Percentiles rank a stretch among this genome's conserved stretches.
Conservation (phyloP, 2,888 invertebrate species). For the Callimorpha dominula region DNA sequence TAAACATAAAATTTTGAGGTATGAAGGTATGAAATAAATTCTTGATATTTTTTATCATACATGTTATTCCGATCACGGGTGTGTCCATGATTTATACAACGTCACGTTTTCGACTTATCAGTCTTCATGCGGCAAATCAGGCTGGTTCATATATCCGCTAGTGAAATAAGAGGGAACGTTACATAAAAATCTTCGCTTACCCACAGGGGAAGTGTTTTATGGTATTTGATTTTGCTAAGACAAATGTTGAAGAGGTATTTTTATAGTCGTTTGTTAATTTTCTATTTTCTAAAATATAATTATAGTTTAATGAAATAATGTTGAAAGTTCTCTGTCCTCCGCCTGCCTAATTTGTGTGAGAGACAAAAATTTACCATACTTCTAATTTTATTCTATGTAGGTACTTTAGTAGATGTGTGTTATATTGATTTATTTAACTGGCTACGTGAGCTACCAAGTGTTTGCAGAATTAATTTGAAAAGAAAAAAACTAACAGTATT, state of each 20-base stretch:
- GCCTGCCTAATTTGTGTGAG: no score
- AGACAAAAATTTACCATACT: no score
- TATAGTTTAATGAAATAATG: not conserved
- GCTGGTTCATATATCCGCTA: slow-evolving; percentile 50
- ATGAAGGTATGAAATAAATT: slow-evolving; percentile 40
- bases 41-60: slow-evolving; percentile 39
- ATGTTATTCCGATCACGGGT: slow-evolving; percentile 65
- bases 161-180: slow-evolving; percentile 47
- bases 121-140: slow-evolving; percentile 62
- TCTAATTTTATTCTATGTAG: no score
- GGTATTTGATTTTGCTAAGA: slow-evolving; percentile 11
- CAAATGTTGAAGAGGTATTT: not conserved
- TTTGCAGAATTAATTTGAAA: no score
- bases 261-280: not conserved
- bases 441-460: no score
- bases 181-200: slow-evolving; percentile 46
- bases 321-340: no score
- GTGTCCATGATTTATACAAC: slow-evolving; percentile 68
- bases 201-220: slow-evolving; percentile 28
- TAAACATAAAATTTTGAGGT: slow-evolving; percentile 17
- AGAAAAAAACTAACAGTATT: no score
- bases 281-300: not conserved
- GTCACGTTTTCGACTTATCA: slow-evolving; percentile 74
- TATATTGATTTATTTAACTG: no score
- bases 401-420: no score